phyloP scores from a whole-genome alignment of 2,113 vertebrate genomes.

The Poecilia latipinna region DNA sequence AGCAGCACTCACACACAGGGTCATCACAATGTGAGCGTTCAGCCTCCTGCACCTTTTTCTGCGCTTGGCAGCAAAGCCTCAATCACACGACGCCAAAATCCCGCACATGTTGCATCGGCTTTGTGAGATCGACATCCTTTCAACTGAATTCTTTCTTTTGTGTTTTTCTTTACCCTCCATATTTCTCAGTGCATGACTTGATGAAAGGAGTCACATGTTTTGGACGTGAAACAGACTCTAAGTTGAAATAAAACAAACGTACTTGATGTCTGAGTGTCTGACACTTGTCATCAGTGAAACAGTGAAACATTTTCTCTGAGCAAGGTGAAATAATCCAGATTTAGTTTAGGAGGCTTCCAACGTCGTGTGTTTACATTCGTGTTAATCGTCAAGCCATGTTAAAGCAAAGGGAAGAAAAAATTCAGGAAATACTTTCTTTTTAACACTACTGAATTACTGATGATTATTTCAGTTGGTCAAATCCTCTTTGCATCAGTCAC shows the following conservation, averaged over 20 bases:
- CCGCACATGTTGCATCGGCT: conserved; percentile 45
- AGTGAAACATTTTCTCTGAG: conserved; percentile 34
- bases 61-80: conserved; percentile 53
- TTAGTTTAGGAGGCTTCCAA: conserved; percentile 18
- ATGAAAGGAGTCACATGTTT: conserved; percentile 61
- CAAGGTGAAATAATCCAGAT: conserved; percentile 29
- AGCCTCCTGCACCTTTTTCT: conserved; percentile 4
- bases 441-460: neutral
- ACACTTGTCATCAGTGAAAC: conserved; percentile 29
- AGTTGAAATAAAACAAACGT: conserved; percentile 56
- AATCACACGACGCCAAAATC: conserved; percentile 69
- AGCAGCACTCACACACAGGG: conserved; percentile 2
- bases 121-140: conserved; percentile 28
- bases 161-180: neutral
- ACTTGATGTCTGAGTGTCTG: conserved; percentile 53
- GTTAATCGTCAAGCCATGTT: neutral
- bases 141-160: conserved; percentile 61
- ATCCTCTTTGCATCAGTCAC: neutral
- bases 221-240: conserved; percentile 47
- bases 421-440: neutral
- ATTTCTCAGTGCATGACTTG: conserved; percentile 37
- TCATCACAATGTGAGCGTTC: conserved; percentile 7
- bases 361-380: neutral
- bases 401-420: neutral
- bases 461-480: neutral